Percentiles rank a stretch among this genome's conserved stretches.
phyloP scores from a whole-genome alignment of 1,140 invertebrate species.

The Gyrodactylus bullatarudis region DNA sequence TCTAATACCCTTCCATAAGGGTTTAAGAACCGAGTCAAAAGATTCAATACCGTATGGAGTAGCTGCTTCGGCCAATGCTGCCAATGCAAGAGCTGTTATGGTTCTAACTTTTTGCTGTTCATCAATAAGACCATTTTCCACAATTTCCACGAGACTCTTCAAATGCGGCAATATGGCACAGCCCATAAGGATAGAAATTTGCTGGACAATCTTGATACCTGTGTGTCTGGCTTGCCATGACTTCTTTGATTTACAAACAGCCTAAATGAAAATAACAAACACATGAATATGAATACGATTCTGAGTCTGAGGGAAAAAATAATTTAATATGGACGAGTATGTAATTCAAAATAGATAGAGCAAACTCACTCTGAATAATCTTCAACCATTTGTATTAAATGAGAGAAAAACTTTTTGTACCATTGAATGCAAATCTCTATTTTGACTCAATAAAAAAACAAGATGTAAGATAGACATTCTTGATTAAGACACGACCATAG shows the following conservation, averaged over 20 bases:
- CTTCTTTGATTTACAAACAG: constrained; percentile 92
- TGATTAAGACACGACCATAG: no score
- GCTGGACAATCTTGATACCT: constrained; percentile 94
- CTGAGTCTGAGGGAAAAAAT: not conserved
- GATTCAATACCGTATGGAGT: constrained; percentile 98
- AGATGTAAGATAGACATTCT: no score
- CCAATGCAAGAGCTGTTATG: constrained; percentile 88
- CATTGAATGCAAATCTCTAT: no score
- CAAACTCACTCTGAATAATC: no score
- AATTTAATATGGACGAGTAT: no score
- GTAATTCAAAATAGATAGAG: no score
- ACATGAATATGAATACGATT: not conserved
- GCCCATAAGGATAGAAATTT: constrained; percentile 97
- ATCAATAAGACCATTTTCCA: constrained; percentile 57
- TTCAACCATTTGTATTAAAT: no score
- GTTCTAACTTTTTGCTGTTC: constrained; percentile 47
- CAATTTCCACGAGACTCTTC: constrained; percentile 88
- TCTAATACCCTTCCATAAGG: constrained; percentile 90
- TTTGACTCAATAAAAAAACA: no score
- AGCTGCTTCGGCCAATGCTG: constrained; percentile 66
- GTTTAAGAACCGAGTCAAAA: constrained; percentile 92
- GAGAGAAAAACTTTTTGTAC: no score
- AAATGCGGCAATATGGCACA: constrained; percentile 94
- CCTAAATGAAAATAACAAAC: no score
- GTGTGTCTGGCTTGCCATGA: constrained; percentile 98